phyloP scores from a whole-genome alignment of 1,140 invertebrate species.

The Aphaenogaster ashmeadi region DNA sequence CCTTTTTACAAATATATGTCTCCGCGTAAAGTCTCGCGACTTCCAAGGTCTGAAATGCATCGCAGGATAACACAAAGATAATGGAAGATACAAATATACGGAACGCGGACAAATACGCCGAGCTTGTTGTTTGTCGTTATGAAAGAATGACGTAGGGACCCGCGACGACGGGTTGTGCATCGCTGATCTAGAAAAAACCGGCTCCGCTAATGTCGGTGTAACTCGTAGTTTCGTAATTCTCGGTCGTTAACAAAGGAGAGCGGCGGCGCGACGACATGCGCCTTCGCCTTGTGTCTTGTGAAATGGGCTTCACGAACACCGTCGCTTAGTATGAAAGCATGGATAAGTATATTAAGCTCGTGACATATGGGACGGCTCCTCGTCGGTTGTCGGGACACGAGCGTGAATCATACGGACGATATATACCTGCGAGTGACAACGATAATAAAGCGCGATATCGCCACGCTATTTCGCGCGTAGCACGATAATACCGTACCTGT shows the following conservation, averaged over 20 bases:
- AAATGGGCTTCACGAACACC: slow-evolving; percentile 39
- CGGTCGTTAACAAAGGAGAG: slow-evolving; percentile 60
- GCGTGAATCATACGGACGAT: slow-evolving; percentile 42
- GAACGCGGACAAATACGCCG: slow-evolving; percentile 25
- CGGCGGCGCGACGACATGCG: slow-evolving; percentile 46
- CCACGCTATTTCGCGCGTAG: slow-evolving; percentile 38
- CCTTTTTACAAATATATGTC: neutral
- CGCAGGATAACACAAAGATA: neutral
- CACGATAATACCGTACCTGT: neutral
- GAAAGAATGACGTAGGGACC: slow-evolving; percentile 29
- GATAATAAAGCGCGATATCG: slow-evolving; percentile 57
- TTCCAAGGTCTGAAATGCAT: neutral
- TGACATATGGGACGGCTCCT: slow-evolving; percentile 32
- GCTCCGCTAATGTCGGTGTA: neutral
- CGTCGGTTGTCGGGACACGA: slow-evolving; percentile 28
- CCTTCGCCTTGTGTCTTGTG: slow-evolving; percentile 52
- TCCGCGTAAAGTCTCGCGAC: neutral
- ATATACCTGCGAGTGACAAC: neutral
- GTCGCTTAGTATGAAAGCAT: slow-evolving; percentile 13
- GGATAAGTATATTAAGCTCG: slow-evolving; percentile 41
- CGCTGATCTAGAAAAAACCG: slow-evolving; percentile 53
- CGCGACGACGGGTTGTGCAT: slow-evolving; percentile 6
- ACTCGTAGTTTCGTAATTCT: slow-evolving; percentile 59
- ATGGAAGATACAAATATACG: slow-evolving; percentile 7
- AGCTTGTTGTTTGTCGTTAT: slow-evolving; percentile 7